Base-by-base conservation (phyloP, 1,140 invertebrate genomes). In the Micrasema minimum region DNA sequence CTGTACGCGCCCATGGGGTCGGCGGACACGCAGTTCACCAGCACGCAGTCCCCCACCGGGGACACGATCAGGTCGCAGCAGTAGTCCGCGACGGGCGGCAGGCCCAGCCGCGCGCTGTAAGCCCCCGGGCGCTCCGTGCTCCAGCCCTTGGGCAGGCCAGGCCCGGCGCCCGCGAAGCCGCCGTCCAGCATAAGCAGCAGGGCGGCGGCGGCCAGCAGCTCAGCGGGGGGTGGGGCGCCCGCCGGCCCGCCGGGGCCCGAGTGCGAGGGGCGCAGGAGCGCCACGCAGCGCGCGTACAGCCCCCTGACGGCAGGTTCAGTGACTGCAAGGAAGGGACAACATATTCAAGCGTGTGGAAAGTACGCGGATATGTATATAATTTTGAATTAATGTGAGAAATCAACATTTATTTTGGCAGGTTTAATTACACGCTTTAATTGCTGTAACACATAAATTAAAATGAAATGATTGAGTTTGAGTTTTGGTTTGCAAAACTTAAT, bases 251-350 rank as follows among this genome's bases (percentile, higher is more conserved):
- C 46, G 46, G 26, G 20, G 50, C 23, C 26, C 18, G 10, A 1
- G 45, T 1, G n/a, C 9, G 55, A 16, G 18, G 23, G 35, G 2
- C 12, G 22, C 59, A 64, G 59, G n/a, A 66, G 45, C 14, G 16
- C 45, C 16, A 1, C 4, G 64, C 64, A 64, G n/a, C 22, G 22
- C 11, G 41, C 18, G 23, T 46, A 23, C 41, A 45, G 18, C 22
- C 22, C 43, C 59, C 20, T 46, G 7, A 5, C 37, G 0, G 50
- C 35, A 1, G 38, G 35, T 10, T 18, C 53, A 41, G 10, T 7
- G 2, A 41, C 65, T 67, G 65, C 12, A 67, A 67, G 20, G 37
- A 67, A 67, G 16, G 48, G 51, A 67, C 50, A 67, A 18, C 16
- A 11, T 37, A 20, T 62, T 62, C 59, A 62, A 31, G 26, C 26